These are phyloP conservation scores for Oophaga pumilio DNA, from an alignment of 2,113 vertebrate species.

Conservation along the genomic window DNA sequence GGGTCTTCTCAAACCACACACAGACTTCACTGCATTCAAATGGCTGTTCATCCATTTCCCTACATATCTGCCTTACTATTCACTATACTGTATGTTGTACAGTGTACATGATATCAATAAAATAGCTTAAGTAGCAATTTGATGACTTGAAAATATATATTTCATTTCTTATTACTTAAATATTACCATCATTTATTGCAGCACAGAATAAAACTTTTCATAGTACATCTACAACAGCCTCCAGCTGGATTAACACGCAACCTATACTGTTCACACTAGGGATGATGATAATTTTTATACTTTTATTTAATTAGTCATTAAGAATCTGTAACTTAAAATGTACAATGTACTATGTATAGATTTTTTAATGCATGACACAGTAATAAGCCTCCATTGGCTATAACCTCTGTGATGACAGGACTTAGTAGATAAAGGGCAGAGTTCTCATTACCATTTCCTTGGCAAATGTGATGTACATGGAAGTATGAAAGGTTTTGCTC, in stretches of 20 bases:
- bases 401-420: neutral
- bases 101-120: no score
- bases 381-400: constrained; percentile 11
- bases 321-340: neutral
- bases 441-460: constrained; percentile 33
- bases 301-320: neutral
- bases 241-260: neutral
- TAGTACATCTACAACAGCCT: no score
- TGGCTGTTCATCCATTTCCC: no score
- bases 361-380: neutral
- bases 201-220: no score
- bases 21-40: no score
- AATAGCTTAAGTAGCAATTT: no score
- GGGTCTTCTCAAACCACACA: no score
- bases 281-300: neutral
- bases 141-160: no score
- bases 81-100: no score
- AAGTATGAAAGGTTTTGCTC: constrained; percentile 35
- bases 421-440: constrained; percentile 20
- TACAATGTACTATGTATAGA: neutral
- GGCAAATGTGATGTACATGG: constrained; percentile 6
- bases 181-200: no score
- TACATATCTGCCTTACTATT: no score
- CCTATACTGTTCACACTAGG: neutral
- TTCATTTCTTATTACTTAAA: no score